Evolutionary conservation across 2,888 invertebrate genomes (phyloP).

Genomic region (Stenoptilia bipunctidactyla): DNA sequence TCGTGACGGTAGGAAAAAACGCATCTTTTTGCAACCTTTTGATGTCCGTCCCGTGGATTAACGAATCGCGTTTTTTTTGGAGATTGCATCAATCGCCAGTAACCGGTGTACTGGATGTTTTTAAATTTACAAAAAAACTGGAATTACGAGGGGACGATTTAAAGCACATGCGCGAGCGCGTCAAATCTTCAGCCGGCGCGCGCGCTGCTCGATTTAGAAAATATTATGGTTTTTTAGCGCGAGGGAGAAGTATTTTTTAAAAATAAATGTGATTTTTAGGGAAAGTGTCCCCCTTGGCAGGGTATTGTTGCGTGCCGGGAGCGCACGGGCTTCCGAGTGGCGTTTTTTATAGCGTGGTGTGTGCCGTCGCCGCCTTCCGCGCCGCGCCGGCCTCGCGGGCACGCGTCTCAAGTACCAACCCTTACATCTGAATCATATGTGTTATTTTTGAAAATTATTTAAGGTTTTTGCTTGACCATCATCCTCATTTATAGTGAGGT

Average conservation of each 20-base stretch:
- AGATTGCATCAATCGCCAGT: slow-evolving; percentile 34
- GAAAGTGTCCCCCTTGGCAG: slow-evolving; percentile 60
- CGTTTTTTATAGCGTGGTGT: slow-evolving; percentile 61
- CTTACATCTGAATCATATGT: no score
- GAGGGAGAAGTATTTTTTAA: slow-evolving; percentile 60
- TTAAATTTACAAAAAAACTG: slow-evolving; percentile 50
- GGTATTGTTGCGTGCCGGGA: slow-evolving; percentile 70
- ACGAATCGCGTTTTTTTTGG: slow-evolving; percentile 48
- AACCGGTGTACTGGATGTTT: slow-evolving; percentile 54
- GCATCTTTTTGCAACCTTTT: slow-evolving; percentile 47
- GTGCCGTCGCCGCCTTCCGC: slow-evolving; percentile 29
- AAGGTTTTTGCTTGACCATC: no score
- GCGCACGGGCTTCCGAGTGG: slow-evolving; percentile 63
- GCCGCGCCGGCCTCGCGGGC: slow-evolving; percentile 18
- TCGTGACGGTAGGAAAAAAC: slow-evolving; percentile 48
- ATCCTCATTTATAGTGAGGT: no score
- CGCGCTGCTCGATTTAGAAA: slow-evolving; percentile 46
- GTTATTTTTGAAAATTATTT: no score
- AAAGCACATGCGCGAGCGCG: slow-evolving; percentile 70
- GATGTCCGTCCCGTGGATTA: slow-evolving; percentile 48
- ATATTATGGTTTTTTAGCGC: slow-evolving; percentile 61
- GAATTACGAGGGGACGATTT: slow-evolving; percentile 65
- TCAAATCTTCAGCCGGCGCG: slow-evolving; percentile 70
- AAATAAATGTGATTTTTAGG: slow-evolving; percentile 61
- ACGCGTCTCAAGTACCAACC: slow-evolving; percentile 33